A percentile compares a stretch with the other conserved stretches of the same genome.
Conservation (phyloP, 1,140 invertebrate species). For the Papilio aristodemus region DNA sequence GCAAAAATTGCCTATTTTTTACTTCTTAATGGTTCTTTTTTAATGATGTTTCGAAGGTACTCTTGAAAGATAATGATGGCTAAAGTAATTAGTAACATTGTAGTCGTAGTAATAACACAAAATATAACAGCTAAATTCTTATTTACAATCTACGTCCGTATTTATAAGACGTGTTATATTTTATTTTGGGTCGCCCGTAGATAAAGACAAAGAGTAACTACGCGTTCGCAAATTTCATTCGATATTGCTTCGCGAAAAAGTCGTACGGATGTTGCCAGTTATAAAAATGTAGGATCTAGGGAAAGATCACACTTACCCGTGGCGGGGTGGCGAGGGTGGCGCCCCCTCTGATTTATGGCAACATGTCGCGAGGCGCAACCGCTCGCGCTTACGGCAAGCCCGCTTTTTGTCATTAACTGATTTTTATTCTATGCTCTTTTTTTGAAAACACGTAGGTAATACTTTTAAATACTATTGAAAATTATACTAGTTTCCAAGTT, state of each 20-base stretch:
- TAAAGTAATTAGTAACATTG: not conserved
- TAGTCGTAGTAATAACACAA: not conserved
- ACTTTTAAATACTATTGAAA: not conserved
- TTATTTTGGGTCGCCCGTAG: not conserved
- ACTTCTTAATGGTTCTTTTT: too few species aligned
- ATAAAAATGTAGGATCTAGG: conserved; percentile 76
- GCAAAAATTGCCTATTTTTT: too few species aligned
- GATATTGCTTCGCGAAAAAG: conserved; percentile 49
- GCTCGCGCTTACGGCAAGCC: conserved; percentile 55
- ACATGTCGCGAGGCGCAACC: conserved; percentile 69
- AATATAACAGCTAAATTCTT: not conserved
- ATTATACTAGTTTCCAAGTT: not conserved
- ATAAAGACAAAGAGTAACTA: conserved; percentile 25
- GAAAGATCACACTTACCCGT: conserved; percentile 70
- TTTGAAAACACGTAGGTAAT: conserved; percentile 22
- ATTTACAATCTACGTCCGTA: not conserved
- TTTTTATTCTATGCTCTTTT: conserved; percentile 68
- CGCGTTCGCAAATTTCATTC: conserved; percentile 35
- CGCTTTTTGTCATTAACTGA: conserved; percentile 76
- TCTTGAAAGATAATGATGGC: too few species aligned
- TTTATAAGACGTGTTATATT: too few species aligned
- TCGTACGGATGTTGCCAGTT: conserved; percentile 55
- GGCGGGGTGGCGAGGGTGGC: conserved; percentile 45
- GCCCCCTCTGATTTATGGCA: conserved; percentile 76
- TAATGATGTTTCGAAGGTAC: too few species aligned